phyloP scores from a whole-genome alignment of 2,888 invertebrate genomes.

The Byasa hedistus region DNA sequence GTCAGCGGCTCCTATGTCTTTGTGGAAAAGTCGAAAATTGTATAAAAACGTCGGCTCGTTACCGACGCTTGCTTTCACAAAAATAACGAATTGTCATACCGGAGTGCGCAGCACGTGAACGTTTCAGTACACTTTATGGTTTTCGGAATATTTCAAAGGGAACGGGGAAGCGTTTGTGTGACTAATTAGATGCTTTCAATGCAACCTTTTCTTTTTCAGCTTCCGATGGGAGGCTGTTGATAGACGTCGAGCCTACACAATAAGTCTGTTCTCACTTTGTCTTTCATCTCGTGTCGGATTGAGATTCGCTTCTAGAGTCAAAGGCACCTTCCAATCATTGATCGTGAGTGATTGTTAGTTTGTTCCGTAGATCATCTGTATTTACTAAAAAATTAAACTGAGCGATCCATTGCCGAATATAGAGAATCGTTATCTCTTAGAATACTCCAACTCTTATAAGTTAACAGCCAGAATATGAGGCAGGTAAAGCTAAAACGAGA shows the following conservation, averaged over 20 bases:
- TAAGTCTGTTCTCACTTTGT: conserved; percentile 2
- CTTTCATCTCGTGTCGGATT: too few relatives aligned
- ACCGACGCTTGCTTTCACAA: conserved; percentile 75
- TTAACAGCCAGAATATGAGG: background rate
- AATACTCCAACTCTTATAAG: background rate
- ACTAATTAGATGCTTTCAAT: conserved; percentile 63
- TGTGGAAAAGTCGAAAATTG: conserved; percentile 12
- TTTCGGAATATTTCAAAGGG: conserved; percentile 69
- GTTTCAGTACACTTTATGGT: conserved; percentile 66
- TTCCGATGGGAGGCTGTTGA: conserved; percentile 17
- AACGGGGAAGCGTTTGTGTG: conserved; percentile 56
- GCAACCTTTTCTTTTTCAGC: conserved; percentile 22
- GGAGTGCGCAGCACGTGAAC: conserved; percentile 70
- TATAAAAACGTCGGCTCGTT: conserved; percentile 18
- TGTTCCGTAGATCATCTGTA: too few relatives aligned
- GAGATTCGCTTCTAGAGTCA: too few relatives aligned
- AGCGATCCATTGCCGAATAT: too few relatives aligned
- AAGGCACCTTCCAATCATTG: too few relatives aligned
- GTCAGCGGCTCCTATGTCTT: conserved; percentile 1
- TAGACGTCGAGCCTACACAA: conserved; percentile 14
- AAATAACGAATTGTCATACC: conserved; percentile 74
- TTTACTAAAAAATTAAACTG: too few relatives aligned
- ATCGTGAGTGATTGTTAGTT: too few relatives aligned
- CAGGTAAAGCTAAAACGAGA: too few relatives aligned
- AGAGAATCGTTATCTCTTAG: background rate